Percentiles rank a stretch among this genome's conserved stretches.
Conservation (phyloP, 2,113 vertebrate genomes). For the Chaetura pelagica region DNA sequence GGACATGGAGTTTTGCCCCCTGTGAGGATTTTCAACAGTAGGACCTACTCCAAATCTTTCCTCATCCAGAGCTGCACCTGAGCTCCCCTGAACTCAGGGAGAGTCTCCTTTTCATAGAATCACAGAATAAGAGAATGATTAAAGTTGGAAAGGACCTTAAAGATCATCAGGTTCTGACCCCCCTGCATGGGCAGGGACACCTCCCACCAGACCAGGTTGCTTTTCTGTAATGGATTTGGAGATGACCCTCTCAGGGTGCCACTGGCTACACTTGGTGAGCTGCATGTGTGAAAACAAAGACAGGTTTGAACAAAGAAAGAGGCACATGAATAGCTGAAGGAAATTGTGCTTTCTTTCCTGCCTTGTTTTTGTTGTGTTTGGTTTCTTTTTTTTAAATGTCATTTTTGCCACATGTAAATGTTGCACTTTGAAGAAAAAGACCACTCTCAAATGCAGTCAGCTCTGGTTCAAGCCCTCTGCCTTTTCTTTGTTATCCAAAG, state of each 20-base stretch:
- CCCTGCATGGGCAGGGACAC: too few species aligned
- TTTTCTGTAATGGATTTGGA: background rate
- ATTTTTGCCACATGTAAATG: background rate
- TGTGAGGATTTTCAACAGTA: background rate
- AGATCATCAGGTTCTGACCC: too few species aligned
- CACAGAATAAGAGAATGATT: too few species aligned
- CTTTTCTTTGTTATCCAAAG: background rate
- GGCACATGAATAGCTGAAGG: background rate
- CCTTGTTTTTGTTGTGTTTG: background rate
- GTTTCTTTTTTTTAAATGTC: background rate
- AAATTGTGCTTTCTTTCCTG: background rate
- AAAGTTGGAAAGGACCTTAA: too few species aligned
- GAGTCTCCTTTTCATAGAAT: background rate
- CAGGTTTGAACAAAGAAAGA: background rate
- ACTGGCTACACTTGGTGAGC: background rate
- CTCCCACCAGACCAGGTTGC: too few species aligned
- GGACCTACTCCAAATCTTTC: background rate
- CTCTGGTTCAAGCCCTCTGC: background rate
- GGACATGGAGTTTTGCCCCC: background rate
- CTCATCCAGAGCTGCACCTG: background rate
- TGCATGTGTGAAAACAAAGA: background rate
- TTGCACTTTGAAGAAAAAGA: background rate
- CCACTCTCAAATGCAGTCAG: background rate
- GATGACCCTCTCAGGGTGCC: background rate
- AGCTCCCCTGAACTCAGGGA: background rate